These are phyloP conservation scores for Leptodactylus fallax DNA, from an alignment of 2,797 vertebrate genomes.

Conservation along the genomic window DNA sequence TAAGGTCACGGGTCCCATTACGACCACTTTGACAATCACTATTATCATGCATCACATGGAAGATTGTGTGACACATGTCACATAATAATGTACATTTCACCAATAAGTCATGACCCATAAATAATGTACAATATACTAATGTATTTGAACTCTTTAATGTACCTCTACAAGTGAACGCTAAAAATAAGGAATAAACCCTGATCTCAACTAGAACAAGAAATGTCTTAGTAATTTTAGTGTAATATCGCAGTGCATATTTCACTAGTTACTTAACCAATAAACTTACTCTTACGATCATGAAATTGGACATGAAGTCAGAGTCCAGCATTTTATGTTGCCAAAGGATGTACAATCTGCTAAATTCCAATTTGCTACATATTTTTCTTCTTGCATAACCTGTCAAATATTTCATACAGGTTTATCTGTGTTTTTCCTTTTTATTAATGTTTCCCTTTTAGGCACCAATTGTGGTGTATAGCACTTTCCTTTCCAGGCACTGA, in stretches of 20 bases:
- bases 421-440: slow-evolving; percentile 52
- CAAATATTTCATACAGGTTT: slow-evolving; percentile 56
- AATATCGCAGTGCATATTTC: slow-evolving; percentile 21
- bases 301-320: slow-evolving; percentile 13
- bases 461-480: slow-evolving; percentile 61
- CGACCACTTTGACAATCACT: no score
- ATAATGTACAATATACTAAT: not conserved
- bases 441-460: slow-evolving; percentile 67
- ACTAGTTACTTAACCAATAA: slow-evolving; percentile 29
- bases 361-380: slow-evolving; percentile 32
- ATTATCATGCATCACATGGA: no score
- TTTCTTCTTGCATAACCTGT: slow-evolving; percentile 46
- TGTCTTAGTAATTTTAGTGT: not conserved
- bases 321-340: slow-evolving; percentile 25
- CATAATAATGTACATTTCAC: no score
- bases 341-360: slow-evolving; percentile 39
- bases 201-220: not conserved
- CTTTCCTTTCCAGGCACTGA: slow-evolving; percentile 64
- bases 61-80: no score
- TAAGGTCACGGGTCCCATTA: no score
- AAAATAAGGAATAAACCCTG: not conserved
- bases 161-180: no score
- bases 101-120: not conserved
- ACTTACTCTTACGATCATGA: not conserved
- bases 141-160: no score